Evolutionary conservation across 2,888 invertebrate species (phyloP).

Genomic region (Nymphalis urticae): DNA sequence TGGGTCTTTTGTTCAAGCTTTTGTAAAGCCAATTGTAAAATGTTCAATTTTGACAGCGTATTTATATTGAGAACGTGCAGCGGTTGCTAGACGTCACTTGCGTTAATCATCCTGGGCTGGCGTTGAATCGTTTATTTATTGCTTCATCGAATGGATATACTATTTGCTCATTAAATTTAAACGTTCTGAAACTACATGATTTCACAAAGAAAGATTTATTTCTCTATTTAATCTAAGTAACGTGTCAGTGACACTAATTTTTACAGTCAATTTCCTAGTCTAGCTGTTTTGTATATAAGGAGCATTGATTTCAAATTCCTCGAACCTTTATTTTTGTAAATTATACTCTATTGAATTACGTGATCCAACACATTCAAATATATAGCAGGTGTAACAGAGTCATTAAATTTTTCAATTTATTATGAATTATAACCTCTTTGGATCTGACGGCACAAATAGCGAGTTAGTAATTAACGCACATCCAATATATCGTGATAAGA

Average conservation of each 20-base stretch:
- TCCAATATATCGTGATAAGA: constrained; percentile 60
- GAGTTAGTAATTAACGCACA: constrained; percentile 42
- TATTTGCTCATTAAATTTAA: neutral
- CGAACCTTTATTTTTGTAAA: neutral
- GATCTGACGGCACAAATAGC: constrained; percentile 30
- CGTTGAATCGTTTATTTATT: neutral
- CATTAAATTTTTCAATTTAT: constrained; percentile 18
- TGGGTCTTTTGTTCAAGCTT: constrained; percentile 35
- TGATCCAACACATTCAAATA: neutral
- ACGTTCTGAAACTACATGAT: no score
- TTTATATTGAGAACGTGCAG: constrained; percentile 8
- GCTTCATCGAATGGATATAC: neutral
- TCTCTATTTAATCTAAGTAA: no score
- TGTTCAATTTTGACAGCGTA: constrained; percentile 20
- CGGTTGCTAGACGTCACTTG: neutral
- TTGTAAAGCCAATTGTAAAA: constrained; percentile 35
- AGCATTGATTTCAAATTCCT: no score
- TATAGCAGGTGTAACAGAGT: constrained; percentile 7
- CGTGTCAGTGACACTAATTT: no score
- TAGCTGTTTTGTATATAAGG: no score
- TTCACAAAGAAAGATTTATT: no score
- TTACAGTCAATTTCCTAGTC: no score
- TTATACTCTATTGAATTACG: neutral
- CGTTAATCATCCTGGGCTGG: neutral
- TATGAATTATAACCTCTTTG: constrained; percentile 16